Percentiles rank a stretch among this genome's conserved stretches.
Conservation (phyloP, 2,113 vertebrate genomes). For the Paraplagusia blochii region DNA sequence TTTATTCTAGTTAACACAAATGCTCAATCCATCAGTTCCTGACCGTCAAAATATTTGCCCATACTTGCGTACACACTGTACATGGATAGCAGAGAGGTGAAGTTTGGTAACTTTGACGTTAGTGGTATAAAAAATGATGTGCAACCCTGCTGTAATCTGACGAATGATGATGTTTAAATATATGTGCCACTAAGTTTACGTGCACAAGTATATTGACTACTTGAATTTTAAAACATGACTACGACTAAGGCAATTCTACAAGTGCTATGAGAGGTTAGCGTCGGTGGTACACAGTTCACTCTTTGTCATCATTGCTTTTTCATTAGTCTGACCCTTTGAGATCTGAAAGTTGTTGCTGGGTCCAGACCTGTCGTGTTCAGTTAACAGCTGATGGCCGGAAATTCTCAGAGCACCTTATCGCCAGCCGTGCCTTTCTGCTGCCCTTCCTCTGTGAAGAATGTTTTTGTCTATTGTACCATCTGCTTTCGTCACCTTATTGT, state of each 20-base stretch:
- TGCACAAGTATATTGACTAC: too few relatives aligned
- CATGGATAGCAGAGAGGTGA: too few relatives aligned
- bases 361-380: conserved; percentile 56
- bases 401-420: conserved; percentile 23
- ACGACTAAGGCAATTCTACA: conserved; percentile 2
- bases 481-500: conserved; percentile 12
- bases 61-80: too few relatives aligned
- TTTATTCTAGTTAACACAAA: too few relatives aligned
- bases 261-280: conserved; percentile 21
- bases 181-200: too few relatives aligned
- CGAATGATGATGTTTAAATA: too few relatives aligned
- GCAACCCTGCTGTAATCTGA: too few relatives aligned
- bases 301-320: conserved; percentile 64
- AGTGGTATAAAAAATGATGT: too few relatives aligned
- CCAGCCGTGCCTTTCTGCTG: not conserved
- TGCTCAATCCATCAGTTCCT: too few relatives aligned
- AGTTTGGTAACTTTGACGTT: too few relatives aligned
- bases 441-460: conserved; percentile 7
- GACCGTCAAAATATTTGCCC: too few relatives aligned
- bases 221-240: not conserved
- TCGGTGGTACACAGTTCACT: conserved; percentile 34
- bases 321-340: conserved; percentile 49
- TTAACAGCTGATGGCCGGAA: conserved; percentile 35
- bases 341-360: conserved; percentile 36
- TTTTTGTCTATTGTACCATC: conserved; percentile 38